Evolutionary conservation across 2,888 invertebrate species (phyloP), one percentile per base, ranked within the genome.

Genomic region (Thera britannica): DNA sequence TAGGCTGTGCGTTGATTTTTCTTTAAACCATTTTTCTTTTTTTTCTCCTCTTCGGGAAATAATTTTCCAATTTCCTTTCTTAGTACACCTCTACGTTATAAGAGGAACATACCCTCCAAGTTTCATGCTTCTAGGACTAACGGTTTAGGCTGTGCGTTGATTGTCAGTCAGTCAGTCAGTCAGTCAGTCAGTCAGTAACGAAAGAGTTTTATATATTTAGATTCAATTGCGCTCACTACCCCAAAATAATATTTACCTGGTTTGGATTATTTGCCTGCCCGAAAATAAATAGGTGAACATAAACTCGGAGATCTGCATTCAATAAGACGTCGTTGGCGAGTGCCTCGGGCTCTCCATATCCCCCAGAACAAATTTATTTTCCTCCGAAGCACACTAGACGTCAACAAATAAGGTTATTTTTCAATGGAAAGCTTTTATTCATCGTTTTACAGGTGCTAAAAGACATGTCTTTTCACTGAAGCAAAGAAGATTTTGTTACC

Each of bases 331-430:
- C 81, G 84, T 82, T 82, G 83, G 86, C 81, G 84, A 82, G 80
- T 86, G 83, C 84, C 83, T 79, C 80, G 81, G 82, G 85, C 85
- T 84, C 83, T 82, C 83, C 83, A 86, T 87, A 89, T 87, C 85
- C 85, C 84, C 80, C 79, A 80, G 85, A 87, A 80, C 84, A 89
- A 89, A 91, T 92, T 90, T 92, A 92, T 92, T 90, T 90, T 86
- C 78, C 89, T 87, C 88, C 83, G 83, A 83, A 90, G 87, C 84
- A 81, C 80, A 88, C 88, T 87, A 90, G 90, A 91, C 88, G 90
- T 90, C 91, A 92, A 92, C 90, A 92, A 92, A 92, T 90, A 91
- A 90, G 86, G 86, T 86, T 90, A 91, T 90, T 90, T 90, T 90
- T 90, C 90, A 89, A 89, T 88, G 85, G 83, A 85, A 79, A 80